Conservation (phyloP, 2,797 vertebrate genomes). For the Anas bahamensis region DNA sequence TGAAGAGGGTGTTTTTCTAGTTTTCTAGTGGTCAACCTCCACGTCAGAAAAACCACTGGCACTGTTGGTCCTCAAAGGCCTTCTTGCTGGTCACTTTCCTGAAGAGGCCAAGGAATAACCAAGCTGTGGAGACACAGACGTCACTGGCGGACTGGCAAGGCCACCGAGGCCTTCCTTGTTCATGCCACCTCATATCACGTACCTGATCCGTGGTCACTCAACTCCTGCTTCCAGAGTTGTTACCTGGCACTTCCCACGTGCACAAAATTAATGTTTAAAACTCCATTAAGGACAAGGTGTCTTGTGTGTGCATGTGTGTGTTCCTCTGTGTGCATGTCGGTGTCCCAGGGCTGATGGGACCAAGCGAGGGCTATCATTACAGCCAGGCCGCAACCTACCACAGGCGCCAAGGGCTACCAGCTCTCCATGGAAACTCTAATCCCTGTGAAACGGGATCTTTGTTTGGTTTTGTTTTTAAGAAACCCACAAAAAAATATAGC, state of each 20-base stretch:
- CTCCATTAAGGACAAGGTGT: neutral
- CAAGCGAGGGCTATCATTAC: neutral
- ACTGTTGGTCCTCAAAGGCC: neutral
- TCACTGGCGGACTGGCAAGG: neutral
- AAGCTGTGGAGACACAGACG: neutral
- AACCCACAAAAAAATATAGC: slow-evolving; percentile 8
- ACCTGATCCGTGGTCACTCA: neutral
- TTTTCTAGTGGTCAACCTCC: neutral
- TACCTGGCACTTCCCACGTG: accelerated
- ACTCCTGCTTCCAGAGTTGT: neutral
- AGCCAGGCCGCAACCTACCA: neutral
- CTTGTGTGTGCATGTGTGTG: accelerated
- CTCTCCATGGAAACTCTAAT: slow-evolving; percentile 67
- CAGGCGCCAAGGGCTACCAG: slow-evolving; percentile 37
- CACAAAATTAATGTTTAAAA: neutral
- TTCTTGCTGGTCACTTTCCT: neutral
- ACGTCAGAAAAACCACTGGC: slow-evolving; percentile 9
- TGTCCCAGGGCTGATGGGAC: neutral
- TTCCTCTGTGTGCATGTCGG: neutral
- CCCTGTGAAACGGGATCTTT: slow-evolving; percentile 32
- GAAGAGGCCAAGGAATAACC: neutral
- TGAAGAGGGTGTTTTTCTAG: neutral
- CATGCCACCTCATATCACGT: neutral
- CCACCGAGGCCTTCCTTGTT: neutral
- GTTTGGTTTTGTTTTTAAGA: slow-evolving; percentile 32